Base-by-base conservation (phyloP, 2,888 invertebrate species). In the Mimachlamys varia region DNA sequence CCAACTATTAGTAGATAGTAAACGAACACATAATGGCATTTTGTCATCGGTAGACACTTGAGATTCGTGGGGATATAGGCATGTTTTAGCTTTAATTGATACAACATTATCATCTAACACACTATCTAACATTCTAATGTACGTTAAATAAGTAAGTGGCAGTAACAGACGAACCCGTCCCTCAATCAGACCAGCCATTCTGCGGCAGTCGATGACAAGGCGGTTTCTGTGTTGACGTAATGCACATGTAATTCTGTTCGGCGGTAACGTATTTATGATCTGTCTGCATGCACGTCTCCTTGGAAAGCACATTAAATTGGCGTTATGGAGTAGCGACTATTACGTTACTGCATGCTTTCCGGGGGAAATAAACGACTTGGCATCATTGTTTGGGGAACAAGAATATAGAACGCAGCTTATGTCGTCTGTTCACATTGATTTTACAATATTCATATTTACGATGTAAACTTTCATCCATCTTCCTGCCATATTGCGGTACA, bases 271-370 rank as follows among this genome's bases (percentile, higher is more conserved):
- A 76, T 33, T 76, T 33, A 76, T 76, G 76, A 76, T 76, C 76
- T 33, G 76, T 76, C 76, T 76, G 76, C 76, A 76, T 76, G 76
- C 76, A 76, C 76, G 33, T 76, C 33, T 76, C 76, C 76, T 27
- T 76, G 12, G 33, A 76, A 76, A 76, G 76, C 76, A 76, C 76
- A 33, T 76, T 33, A 27, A 76, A 76, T 33, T 76, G 76, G 7
- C 27, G 76, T 76, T 76, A 76, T 15, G 13, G 76, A 76, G 76
- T 33, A 15, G 76, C 19, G 76, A 13, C 76, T 76, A 76, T 76
- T 76, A 76, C 27, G 27, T 76, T 76, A 76, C 27, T 76, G 76
- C 27, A 22, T 33, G 44, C 44, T 44, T 44, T 44, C 44, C 7
- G 44, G 76, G 62, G 33, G 33, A 22, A 76, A 15, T 12, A 76